Evolutionary conservation across 2,113 vertebrate genomes (phyloP), one percentile per base, ranked within the genome.

Genomic region (Tragelaphus strepsiceros): DNA sequence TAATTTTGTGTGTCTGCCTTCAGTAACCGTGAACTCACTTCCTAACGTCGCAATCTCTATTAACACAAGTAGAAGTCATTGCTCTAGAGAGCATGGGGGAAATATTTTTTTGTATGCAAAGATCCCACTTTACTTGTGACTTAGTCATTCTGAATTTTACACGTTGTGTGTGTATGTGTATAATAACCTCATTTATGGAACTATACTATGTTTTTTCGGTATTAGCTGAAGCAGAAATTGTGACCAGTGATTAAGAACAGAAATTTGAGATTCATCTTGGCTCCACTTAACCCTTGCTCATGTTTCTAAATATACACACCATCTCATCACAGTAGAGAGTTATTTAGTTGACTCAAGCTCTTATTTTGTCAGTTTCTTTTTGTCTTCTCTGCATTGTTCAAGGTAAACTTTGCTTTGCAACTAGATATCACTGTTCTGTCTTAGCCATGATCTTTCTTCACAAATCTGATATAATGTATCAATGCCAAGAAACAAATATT

Each of bases 361-460:
- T 90, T 49, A 7, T 85, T 88, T 64, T 51, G 12, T 39, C 59
- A 56, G 24, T 74, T 82, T 82, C 35, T 78, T 95, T 95, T 87
- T 80, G 6, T 32, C 2, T 78, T 82, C 43, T 59, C 14, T 49
- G 14, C 5, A 28, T 78, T 81, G 85, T 80, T 93, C 35, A 93
- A 77, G 30, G 32, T 32, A 12, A 90, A 8, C 39, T 93, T 87
- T 93, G 24, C 21, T 96, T 88, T 90, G 30, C 58, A 88, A 43
- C 43, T 95, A 67, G 7, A 46, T n/a, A 86, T 88, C 15, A 32
- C 28, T 74, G 16, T 21, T 95, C 3, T 78, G 24, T 30, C 16
- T 59, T 67, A 43, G 22, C 1, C 59, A 14, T 5, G 6, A 46
- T 22, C 7, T 83, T 78, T 88, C 35, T 83, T 96, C 61, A 16